Evolutionary conservation across 2,888 invertebrate genomes (phyloP), one percentile per base, ranked within the genome.

Genomic region (Chesias legatella): DNA sequence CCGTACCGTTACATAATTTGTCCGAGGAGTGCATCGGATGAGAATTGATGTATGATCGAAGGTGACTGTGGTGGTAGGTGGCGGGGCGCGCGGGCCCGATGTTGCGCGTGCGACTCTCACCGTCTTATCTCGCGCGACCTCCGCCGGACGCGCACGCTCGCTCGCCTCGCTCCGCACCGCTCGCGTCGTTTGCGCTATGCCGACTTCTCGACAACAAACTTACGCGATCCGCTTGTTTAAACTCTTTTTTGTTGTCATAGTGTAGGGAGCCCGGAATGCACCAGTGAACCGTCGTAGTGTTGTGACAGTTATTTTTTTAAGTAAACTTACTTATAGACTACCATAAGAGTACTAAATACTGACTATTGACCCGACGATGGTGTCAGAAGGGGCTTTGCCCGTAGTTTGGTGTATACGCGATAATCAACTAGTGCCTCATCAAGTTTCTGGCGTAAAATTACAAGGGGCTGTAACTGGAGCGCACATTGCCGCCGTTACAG

Each of bases 371-470:
- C 56, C 67, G 73, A 90, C 78, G 71, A 91, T 91, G 91, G 90
- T 91, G 74, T 90, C 91, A 53, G 89, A 90, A 73, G 90, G 90
- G 75, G 82, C 88, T 67, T 60, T 89, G 79, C 89, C 89, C 79
- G 91, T 92, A 61, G 91, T 92, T 73, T 92, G 91, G 92, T 92
- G 91, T 86, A 85, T 90, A 72, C 90, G 91, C 76, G 91, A 91
- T 83, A 91, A 92, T 79, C 90, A 90, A 73, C 90, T 91, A 88
- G 90, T 91, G 70, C 92, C 92, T 55, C 89, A 92, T 52, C 91
- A 92, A 73, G 85, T 92, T 56, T 91, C 91, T 44, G 91, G 92
- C 60, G 91, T 92, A 55, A 85, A 91, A 58, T 86, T 92, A 60
- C 91, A 92, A 72, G 92, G 92, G 47, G 90, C 90, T 44, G 86